Evolutionary conservation across 2,113 vertebrate genomes (phyloP), one percentile per base, ranked within the genome.

Genomic region (Columbina picui): DNA sequence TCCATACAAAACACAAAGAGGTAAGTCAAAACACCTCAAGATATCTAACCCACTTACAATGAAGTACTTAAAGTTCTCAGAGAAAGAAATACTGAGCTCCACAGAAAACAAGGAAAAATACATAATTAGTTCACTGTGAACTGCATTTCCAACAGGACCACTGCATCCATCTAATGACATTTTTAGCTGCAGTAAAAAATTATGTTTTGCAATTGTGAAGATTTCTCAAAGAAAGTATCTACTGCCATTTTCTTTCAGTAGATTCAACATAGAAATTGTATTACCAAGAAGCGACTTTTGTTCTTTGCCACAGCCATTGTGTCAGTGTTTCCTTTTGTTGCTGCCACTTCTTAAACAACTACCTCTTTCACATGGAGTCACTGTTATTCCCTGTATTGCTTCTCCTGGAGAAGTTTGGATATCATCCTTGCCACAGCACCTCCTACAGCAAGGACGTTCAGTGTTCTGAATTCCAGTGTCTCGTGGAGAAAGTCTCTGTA

Each of bases 281-380:
- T 60, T 26, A 30, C 29, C 30, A 39, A 73, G 75, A 67, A 39
- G 30, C 30, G 60, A 60, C 20, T 39, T 67, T 13, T 39, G 19
- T 30, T 60, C n/a, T 53, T 85, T 53, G 53, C 25, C 18, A 10
- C 0, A 1, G 20, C 38, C 3, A 0, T 12, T 39, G 5, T 21
- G 39, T 39, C 38, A 26, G 18, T 1, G 0, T 47, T 53, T 75
- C n/a, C 25, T 39, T 29, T 83, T 0, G 3, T 29, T 21, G 15
- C 27, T 38, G 55, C 19, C 63, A 55, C 55, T 76, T 53, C n/a
- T 67, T n/a, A 67, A 68, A 5, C n/a, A 61, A 53, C 9, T 39
- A 19, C 15, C 3, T 53, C 45, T 26, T 83, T 68, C 55, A 14
- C 23, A 30, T 12, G 13, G 29, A 55, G 49, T 55, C 10, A 55